Evolutionary conservation across 2,888 invertebrate species (phyloP).

Genomic region (Lycaena phlaeas): DNA sequence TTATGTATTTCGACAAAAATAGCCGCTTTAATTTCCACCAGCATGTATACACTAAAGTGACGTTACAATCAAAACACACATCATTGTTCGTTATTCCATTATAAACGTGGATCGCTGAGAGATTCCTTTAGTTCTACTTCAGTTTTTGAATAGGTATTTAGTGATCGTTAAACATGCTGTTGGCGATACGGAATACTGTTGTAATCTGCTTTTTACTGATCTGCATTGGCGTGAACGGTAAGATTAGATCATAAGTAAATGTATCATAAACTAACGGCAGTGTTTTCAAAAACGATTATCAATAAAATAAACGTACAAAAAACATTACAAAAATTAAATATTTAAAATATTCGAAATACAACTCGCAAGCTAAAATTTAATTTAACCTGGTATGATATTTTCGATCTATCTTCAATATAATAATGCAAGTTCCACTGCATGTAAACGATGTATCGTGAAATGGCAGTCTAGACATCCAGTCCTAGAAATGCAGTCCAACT

Average conservation of each 20-base stretch:
- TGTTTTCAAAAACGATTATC: no score
- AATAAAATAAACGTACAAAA: neutral
- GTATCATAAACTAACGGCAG: no score
- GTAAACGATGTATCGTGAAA: no score
- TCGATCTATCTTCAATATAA: no score
- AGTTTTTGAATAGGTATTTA: slow-evolving; percentile 10
- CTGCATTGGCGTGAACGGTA: slow-evolving; percentile 40
- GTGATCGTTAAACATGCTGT: slow-evolving; percentile 23
- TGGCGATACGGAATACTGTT: slow-evolving; percentile 23
- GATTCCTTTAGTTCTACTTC: slow-evolving; percentile 14
- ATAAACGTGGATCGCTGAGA: slow-evolving; percentile 27
- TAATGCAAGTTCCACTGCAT: no score
- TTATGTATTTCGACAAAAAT: no score
- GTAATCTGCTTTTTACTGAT: slow-evolving; percentile 41
- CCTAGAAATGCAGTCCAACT: no score
- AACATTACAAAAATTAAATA: no score
- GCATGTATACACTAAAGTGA: slow-evolving; percentile 20
- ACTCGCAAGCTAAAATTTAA: no score
- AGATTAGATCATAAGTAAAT: slow-evolving; percentile 19
- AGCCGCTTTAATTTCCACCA: slow-evolving; percentile 15
- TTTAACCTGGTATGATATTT: no score
- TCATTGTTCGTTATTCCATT: slow-evolving; percentile 27
- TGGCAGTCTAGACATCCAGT: no score
- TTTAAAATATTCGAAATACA: no score
- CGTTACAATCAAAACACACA: slow-evolving; percentile 29